phyloP scores from a whole-genome alignment of 2,113 vertebrate genomes.

The Galbula dea region DNA sequence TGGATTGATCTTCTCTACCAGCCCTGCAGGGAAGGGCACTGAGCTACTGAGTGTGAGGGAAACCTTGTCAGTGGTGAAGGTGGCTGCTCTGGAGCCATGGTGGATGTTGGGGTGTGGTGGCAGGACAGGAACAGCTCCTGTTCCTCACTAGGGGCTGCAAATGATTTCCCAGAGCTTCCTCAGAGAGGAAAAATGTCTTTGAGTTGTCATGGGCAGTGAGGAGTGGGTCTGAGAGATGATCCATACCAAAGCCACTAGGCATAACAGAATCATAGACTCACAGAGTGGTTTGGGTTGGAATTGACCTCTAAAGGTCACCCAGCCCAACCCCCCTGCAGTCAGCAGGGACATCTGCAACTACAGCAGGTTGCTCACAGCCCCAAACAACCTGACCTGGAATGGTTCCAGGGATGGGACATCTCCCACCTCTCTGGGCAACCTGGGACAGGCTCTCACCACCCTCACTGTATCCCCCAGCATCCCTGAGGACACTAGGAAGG shows the following conservation, averaged over 20 bases:
- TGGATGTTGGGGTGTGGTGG: not conserved
- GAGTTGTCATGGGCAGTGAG: not conserved
- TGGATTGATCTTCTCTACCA: slow-evolving; percentile 12
- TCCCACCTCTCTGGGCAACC: too few relatives aligned
- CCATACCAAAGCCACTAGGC: not conserved
- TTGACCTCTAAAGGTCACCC: not conserved
- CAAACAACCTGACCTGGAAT: too few relatives aligned
- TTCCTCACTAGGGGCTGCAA: not conserved
- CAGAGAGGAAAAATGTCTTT: not conserved
- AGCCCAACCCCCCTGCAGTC: not conserved
- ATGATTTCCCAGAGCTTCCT: not conserved
- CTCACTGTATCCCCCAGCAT: too few relatives aligned
- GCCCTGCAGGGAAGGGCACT: not conserved
- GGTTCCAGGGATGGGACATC: too few relatives aligned
- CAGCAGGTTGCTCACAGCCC: too few relatives aligned
- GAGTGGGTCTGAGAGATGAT: not conserved
- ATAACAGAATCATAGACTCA: not conserved
- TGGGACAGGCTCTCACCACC: too few relatives aligned
- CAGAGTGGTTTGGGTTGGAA: not conserved
- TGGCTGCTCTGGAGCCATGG: not conserved
- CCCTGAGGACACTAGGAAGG: not conserved
- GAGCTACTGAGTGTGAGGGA: not conserved
- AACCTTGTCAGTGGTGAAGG: not conserved
- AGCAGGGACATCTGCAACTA: not conserved
- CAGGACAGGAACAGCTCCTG: not conserved